Evolutionary conservation across 2,888 invertebrate genomes (phyloP).

Genomic region (Eurois occulta): DNA sequence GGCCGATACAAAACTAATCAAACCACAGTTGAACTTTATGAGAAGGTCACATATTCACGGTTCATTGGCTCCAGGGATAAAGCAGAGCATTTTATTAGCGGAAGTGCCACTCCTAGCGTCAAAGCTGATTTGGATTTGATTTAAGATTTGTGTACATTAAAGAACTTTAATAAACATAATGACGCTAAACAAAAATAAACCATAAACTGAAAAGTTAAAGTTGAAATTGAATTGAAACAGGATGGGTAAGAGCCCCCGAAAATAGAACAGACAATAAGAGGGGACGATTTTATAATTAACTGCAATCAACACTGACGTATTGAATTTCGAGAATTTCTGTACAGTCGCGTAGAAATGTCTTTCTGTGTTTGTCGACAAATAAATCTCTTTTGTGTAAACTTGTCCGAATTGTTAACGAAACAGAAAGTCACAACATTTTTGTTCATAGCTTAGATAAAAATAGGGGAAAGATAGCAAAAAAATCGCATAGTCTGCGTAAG

Average conservation of each 20-base stretch:
- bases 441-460: not conserved
- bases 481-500: not conserved
- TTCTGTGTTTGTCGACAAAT: conserved; percentile 33
- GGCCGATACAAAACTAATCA: conserved; percentile 67
- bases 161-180: conserved; percentile 73
- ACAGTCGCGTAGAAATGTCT: conserved; percentile 74
- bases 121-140: conserved; percentile 88
- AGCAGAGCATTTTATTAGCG: conserved; percentile 85
- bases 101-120: conserved; percentile 82
- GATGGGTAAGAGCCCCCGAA: conserved; percentile 68
- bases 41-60: conserved; percentile 59
- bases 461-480: not conserved
- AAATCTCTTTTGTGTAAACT: conserved; percentile 26
- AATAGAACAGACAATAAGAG: conserved; percentile 87
- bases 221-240: conserved; percentile 37
- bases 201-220: conserved; percentile 51
- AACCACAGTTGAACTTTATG: conserved; percentile 62
- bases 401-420: not conserved
- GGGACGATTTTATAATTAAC: conserved; percentile 90
- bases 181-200: conserved; percentile 62
- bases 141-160: conserved; percentile 84
- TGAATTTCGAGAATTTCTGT: conserved; percentile 86
- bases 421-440: not conserved
- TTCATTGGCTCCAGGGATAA: conserved; percentile 74
- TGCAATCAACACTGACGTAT: conserved; percentile 90